phyloP scores from a whole-genome alignment of 2,888 invertebrate genomes.

The Autographa gamma region DNA sequence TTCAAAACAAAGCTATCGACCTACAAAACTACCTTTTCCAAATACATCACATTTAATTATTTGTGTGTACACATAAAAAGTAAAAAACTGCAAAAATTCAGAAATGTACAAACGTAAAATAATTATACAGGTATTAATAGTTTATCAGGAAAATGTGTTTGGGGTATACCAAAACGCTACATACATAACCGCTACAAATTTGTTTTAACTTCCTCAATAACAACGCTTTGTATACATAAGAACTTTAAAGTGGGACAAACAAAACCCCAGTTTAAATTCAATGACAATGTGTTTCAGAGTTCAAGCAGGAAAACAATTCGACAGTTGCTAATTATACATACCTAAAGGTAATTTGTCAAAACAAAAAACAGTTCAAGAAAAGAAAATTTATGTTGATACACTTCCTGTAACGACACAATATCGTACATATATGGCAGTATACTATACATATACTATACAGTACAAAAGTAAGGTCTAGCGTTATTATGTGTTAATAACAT shows the following conservation, averaged over 20 bases:
- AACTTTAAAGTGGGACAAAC: neutral
- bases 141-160: neutral
- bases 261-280: neutral
- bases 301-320: conserved; percentile 7
- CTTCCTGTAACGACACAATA: too few relatives aligned
- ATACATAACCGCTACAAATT: neutral
- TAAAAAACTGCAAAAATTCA: too few relatives aligned
- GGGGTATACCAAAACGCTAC: neutral
- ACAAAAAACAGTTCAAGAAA: neutral
- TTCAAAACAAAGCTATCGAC: too few relatives aligned
- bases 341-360: neutral
- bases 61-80: too few relatives aligned
- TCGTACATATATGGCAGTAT: neutral
- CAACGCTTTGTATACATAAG: neutral
- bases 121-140: too few relatives aligned
- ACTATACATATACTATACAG: neutral
- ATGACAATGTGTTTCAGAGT: conserved; percentile 8
- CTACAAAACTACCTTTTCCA: too few relatives aligned
- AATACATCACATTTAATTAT: too few relatives aligned
- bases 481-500: neutral
- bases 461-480: neutral
- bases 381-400: neutral
- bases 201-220: neutral
- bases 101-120: too few relatives aligned
- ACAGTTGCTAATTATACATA: conserved; percentile 5